Percentiles rank a stretch among this genome's conserved stretches.
phyloP scores from a whole-genome alignment of 2,113 vertebrate species.

The Prochilodus magdalenae region DNA sequence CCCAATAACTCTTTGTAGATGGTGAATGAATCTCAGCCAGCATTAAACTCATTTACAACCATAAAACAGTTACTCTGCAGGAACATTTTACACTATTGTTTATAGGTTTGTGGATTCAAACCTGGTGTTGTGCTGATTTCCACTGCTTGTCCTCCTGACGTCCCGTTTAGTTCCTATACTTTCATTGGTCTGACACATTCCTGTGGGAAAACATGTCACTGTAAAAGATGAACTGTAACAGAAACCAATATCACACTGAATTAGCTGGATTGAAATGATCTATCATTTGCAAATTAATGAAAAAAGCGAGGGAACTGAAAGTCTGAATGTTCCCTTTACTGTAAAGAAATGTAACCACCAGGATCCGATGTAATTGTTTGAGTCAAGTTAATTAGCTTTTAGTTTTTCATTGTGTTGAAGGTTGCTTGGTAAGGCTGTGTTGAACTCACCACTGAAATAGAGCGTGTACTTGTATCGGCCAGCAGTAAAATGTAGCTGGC shows the following conservation, averaged over 20 bases:
- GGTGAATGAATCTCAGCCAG: not conserved
- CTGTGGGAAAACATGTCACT: conserved; percentile 38
- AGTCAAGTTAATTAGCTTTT: too few species aligned
- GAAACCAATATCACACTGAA: too few species aligned
- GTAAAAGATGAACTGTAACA: not conserved
- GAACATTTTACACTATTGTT: not conserved
- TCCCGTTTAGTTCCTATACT: conserved; percentile 36
- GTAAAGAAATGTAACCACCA: too few species aligned
- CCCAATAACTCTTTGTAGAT: not conserved
- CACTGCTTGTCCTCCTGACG: conserved; percentile 52
- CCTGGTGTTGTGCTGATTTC: conserved; percentile 48
- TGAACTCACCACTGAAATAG: conserved; percentile 63
- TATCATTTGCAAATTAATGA: too few species aligned
- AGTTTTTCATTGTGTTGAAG: too few species aligned
- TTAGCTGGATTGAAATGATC: too few species aligned
- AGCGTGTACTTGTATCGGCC: conserved; percentile 52
- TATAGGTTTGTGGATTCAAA: conserved; percentile 24
- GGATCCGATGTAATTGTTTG: too few species aligned
- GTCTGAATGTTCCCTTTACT: too few species aligned
- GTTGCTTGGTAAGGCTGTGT: too few species aligned
- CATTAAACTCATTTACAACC: not conserved
- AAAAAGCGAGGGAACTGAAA: too few species aligned
- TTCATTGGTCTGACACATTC: conserved; percentile 66
- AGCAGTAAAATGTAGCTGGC: conserved; percentile 54
- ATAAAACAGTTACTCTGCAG: not conserved